Evolutionary conservation across 2,113 vertebrate genomes (phyloP), one percentile per base, ranked within the genome.

Genomic region (Scophthalmus maximus): DNA sequence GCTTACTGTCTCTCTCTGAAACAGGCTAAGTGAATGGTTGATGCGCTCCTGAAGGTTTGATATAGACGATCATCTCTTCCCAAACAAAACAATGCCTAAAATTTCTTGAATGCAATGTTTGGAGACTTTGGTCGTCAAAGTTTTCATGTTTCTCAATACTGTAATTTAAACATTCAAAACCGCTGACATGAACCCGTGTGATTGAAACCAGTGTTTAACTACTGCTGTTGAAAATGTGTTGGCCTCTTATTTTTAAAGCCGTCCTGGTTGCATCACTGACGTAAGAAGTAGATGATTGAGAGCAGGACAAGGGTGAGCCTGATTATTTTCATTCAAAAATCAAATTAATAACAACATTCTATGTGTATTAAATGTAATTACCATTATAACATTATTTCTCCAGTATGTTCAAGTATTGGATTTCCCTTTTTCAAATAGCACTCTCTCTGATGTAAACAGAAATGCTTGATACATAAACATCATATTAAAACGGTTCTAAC

Each of bases 401-500:
- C 6, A 0, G 10, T 57, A 42, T 22, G 22, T 64, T 72, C 26
- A 10, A 57, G 25, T 11, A 42, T 34, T n/a, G 29, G 26, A 51
- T 17, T 23, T 5, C 29, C 7, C 22, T 29, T 40, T n/a, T 72
- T 29, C 50, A 76, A 68, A 70, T 44, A 69, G 27, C 53, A 22
- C 9, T 4, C 26, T 29, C 27, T 55, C 15, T 17, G 59, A 23
- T 34, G 30, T 63, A 80, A 65, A 68, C 50, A 4, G 8, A 46
- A 59, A 40, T 3, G 47, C 70, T 76, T 38, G 57, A 65, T 62
- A 22, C 70, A 44, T 77, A 58, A 68, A 72, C 61, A 68, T 44
- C 25, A 29, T 46, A 50, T 29, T 57, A 23, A 46, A 46, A n/a
- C 6, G 6, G 42, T 2, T 20, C 34, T 61, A 56, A 81, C 73